A percentile compares a stretch with the other conserved stretches of the same genome.
These are phyloP conservation scores for Rhinogobius similis DNA, from an alignment of 2,113 vertebrate species.

Conservation along the genomic window DNA sequence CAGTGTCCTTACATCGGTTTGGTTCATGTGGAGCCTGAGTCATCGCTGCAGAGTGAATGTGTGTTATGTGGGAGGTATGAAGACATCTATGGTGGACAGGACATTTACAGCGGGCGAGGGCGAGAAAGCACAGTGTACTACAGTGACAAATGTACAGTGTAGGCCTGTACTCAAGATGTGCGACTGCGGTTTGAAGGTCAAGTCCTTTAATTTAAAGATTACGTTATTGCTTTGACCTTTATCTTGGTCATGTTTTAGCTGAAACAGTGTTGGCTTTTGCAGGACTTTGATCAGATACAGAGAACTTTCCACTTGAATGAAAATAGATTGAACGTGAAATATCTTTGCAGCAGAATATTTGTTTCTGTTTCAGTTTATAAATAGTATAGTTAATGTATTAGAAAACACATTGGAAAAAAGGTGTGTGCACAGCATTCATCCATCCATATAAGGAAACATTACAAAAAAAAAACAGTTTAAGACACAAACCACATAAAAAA, in stretches of 20 bases:
- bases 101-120: constrained; percentile 24
- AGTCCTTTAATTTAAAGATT: neutral
- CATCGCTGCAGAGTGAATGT: constrained; percentile 39
- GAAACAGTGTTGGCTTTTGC: neutral
- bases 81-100: constrained; percentile 50
- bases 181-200: neutral
- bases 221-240: no score
- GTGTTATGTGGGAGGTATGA: constrained; percentile 52
- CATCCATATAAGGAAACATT: no score
- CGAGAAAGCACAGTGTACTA: constrained; percentile 7
- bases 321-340: no score
- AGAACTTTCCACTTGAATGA: neutral
- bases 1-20: constrained; percentile 37
- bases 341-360: neutral
- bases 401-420: no score
- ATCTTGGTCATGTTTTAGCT: no score
- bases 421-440: no score
- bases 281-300: neutral
- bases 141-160: neutral
- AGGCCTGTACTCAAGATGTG: neutral
- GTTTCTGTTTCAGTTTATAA: no score
- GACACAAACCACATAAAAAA: no score
- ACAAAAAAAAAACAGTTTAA: no score
- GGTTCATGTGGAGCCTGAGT: constrained; percentile 45
- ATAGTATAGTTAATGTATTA: no score